These are phyloP conservation scores for Sarcophaga carnaria DNA, from an alignment of 2,888 invertebrate genomes.

Conservation along the genomic window DNA sequence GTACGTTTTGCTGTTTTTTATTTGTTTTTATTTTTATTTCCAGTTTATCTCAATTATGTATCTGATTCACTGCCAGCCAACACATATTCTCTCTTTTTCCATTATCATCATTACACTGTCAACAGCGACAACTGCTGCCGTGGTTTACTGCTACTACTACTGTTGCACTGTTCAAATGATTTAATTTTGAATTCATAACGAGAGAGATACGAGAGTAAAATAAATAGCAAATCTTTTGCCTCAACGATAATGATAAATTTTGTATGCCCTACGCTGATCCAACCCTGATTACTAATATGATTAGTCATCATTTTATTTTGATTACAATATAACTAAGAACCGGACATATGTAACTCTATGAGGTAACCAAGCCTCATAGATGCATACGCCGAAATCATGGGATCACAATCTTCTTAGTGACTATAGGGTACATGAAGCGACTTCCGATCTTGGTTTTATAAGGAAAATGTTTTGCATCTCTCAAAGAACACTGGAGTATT, in stretches of 20 bases:
- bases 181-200: constrained; percentile 49
- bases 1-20: background rate
- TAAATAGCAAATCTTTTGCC: constrained; percentile 24
- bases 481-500: too few species aligned
- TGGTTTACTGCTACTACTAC: constrained; percentile 8
- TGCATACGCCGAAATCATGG: too few species aligned
- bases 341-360: too few species aligned
- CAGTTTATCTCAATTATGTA: constrained; percentile 51
- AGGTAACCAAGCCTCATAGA: too few species aligned
- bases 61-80: constrained; percentile 38
- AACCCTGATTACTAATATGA: too few species aligned
- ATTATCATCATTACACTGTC: constrained; percentile 2
- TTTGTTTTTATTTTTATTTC: background rate
- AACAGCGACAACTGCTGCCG: background rate
- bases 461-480: too few species aligned
- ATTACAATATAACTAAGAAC: too few species aligned
- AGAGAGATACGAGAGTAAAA: constrained; percentile 43
- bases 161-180: constrained; percentile 28
- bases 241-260: background rate
- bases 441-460: too few species aligned
- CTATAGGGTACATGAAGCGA: too few species aligned
- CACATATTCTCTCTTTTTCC: constrained; percentile 26
- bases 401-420: too few species aligned
- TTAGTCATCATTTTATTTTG: too few species aligned
- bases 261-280: background rate